Evolutionary conservation across 2,113 vertebrate species (phyloP), one percentile per base, ranked within the genome.

Genomic region (Apteryx owenii): DNA sequence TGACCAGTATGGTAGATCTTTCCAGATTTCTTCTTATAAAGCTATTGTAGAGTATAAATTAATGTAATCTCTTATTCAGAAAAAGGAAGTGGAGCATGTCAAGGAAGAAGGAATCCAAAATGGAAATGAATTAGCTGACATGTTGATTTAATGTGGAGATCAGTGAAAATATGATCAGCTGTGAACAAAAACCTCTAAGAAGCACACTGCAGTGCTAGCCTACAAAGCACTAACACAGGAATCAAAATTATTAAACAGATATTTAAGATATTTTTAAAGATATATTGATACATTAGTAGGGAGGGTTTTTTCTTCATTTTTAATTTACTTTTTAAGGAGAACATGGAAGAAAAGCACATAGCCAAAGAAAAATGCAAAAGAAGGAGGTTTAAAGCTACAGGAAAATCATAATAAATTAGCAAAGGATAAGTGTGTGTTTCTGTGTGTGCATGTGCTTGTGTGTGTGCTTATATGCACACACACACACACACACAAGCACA

Each of bases 1-100:
- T 20, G 14, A 5, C 22, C 2, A 29, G 4, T 28, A 17, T 0
- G 0, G 2, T 70, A 65, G 36, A 88, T 75, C 53, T 72, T 79
- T 83, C 80, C 12, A 86, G 58, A 54, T 13, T 88, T 88, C 11
- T 64, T 42, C 9, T 6, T 72, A 60, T 83, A 54, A 50, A 54
- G 2, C 3, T 76, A 42, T 76, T 33, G 48, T 5, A 53, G 7
- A 53, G 16, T 3, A 82, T 12, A 58, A 95, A 85, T 56, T 65
- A 69, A 53, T 69, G 72, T 73, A 33, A 78, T 70, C 5, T 76
- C 68, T 88, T 68, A 8, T 62, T 48, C 19, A 82, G 61, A 53
- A 7, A 36, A 82, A 82, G 31, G 56, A 82, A 94, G n/a, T 12
- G 79, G 31, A 26, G 40, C 0, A 56, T 85, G 44, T 68, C 38